Percentiles rank a stretch among this genome's conserved stretches.
These are phyloP conservation scores for Dicyrtoma fusca DNA, from an alignment of 2,888 invertebrate genomes.

Conservation along the genomic window DNA sequence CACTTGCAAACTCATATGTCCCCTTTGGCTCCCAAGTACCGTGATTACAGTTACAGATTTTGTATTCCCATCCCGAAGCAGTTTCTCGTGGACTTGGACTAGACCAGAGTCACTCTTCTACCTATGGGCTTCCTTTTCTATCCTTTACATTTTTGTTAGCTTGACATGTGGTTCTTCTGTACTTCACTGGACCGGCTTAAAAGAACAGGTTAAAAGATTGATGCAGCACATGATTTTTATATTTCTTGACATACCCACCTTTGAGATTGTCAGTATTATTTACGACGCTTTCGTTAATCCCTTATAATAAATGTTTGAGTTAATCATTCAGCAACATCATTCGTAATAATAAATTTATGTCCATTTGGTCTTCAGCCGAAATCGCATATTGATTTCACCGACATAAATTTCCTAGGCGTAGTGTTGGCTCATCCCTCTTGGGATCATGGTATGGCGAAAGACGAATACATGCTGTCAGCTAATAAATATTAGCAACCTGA, in stretches of 20 bases:
- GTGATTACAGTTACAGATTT: neutral
- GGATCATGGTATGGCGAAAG: too few species aligned
- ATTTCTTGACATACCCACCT: slow-evolving; percentile 23
- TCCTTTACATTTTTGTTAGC: neutral
- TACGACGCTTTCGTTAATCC: slow-evolving; percentile 22
- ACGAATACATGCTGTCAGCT: too few species aligned
- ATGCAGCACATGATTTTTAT: slow-evolving; percentile 24
- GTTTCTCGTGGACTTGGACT: neutral
- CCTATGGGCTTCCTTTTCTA: neutral
- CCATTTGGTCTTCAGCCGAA: too few species aligned
- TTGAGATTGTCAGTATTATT: slow-evolving; percentile 23
- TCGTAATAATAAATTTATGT: too few species aligned
- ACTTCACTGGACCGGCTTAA: neutral
- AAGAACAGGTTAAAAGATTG: slow-evolving; percentile 7
- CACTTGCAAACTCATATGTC: neutral
- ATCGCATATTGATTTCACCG: too few species aligned
- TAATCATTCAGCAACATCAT: too few species aligned
- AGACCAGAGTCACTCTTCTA: slow-evolving; percentile 10
- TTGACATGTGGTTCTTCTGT: neutral
- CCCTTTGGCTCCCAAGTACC: neutral
- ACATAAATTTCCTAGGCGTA: too few species aligned
- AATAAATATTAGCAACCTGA: too few species aligned
- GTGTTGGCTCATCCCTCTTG: too few species aligned
- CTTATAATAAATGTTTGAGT: too few species aligned
- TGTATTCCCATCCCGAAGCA: neutral